Evolutionary conservation across 2,888 invertebrate species (phyloP), one percentile per base, ranked within the genome.

Genomic region (Polymixis lichenea): DNA sequence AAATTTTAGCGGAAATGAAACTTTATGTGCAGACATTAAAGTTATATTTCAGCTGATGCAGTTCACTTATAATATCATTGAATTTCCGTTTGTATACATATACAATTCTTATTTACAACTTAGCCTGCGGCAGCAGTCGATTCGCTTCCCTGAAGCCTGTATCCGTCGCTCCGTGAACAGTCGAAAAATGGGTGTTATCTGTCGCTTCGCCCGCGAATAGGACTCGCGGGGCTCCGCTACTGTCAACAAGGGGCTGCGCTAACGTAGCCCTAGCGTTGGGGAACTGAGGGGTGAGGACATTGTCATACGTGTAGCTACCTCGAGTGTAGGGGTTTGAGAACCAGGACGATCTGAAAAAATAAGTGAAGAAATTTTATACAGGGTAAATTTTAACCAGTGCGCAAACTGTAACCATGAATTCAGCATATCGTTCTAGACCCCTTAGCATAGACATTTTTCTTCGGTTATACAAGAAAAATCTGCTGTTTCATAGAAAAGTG

Each of bases 151-250:
- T 95, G 87, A 96, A 96, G 0, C 98, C 98, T 0, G 97, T 96
- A 83, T 98, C 98, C 0, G 97, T 93, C 0, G 98, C 98, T 0
- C 98, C 98, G 87, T 98, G 98, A 0, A 98, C 98, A 0, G 98
- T 98, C 0, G 98, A 97, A 91, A 97, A 98, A 88, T 97, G 97
- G 32, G 94, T 96, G 0, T 65, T 51, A 2, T 94, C 87, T 0
- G 97, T 97, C 0, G 97, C 97, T 88, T 97, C 97, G 0, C 97
- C 97, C 1, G 97, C 97, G 92, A 97, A 97, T n/a, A 97, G 89
- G 0, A 97, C 91, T 0, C 95, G 90, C 32, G 96, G 97, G 28
- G 90, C 92, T 0, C 95, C 96, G 55, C 92, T 90, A 11, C 90
- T 87, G 87, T 97, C 95, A 0, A 89, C 77, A 4, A 98, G 90